Evolutionary conservation across 2,797 vertebrate genomes (phyloP).

Genomic region (Microctenopoma lineatum): DNA sequence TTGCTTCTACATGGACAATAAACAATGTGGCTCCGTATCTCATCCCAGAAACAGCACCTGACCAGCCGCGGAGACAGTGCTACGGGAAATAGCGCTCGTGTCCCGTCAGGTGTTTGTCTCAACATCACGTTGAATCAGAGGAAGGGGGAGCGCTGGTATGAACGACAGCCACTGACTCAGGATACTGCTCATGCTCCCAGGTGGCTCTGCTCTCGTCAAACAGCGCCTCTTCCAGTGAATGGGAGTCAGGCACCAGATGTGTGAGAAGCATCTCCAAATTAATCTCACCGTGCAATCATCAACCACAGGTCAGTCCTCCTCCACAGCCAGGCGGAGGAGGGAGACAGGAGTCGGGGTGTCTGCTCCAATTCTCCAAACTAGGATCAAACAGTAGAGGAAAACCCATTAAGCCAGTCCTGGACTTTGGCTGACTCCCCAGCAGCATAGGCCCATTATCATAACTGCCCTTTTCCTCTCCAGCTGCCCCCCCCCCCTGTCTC

Average conservation of each 20-base stretch:
- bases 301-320: constrained; percentile 27
- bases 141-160: constrained; percentile 40
- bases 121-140: constrained; percentile 59
- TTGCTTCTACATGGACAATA: constrained; percentile 8
- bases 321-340: constrained; percentile 38
- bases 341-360: constrained; percentile 78
- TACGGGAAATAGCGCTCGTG: background rate
- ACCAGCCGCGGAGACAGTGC: constrained; percentile 6
- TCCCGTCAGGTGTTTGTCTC: constrained; percentile 5
- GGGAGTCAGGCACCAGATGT: constrained; percentile 19
- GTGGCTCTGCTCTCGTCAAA: constrained; percentile 40
- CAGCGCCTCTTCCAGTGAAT: constrained; percentile 25
- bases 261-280: constrained; percentile 17
- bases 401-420: constrained; percentile 76
- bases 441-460: constrained; percentile 63
- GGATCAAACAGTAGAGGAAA: constrained; percentile 70
- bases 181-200: constrained; percentile 36
- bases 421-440: constrained; percentile 86
- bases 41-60: constrained; percentile 14
- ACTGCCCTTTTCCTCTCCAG: background rate
- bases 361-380: constrained; percentile 76
- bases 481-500: constrained; percentile 12
- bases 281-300: constrained; percentile 3
- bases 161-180: constrained; percentile 60
- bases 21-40: constrained; percentile 7